Base-by-base conservation (phyloP, 1,140 invertebrate genomes). In the Parasteatoda tepidariorum region DNA sequence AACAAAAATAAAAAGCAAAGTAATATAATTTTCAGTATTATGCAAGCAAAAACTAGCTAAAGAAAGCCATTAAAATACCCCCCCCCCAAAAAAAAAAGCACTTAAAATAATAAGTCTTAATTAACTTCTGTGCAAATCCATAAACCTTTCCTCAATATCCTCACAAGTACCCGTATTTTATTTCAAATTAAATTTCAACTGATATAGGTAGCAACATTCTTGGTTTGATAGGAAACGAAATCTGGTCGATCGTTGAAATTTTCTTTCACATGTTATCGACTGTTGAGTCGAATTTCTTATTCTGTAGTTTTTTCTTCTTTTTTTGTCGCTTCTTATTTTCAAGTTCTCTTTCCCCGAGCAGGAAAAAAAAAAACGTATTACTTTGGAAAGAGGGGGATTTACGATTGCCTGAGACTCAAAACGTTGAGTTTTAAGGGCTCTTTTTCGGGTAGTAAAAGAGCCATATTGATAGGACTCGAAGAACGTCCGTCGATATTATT, bases 361-460 rank as follows among this genome's bases (percentile, higher is more conserved):
- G 38, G 38, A 4, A 48, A 48, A 48, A 48, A 4, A 48, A 48
- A 48, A 48, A 48, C 38, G 38, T 48, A 48, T 48, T 59, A 22
- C 18, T 59, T 26, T 3, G 57, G 24, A 59, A 26, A 59, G 7
- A 59, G 24, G 24, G 24, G 11, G 57, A 59, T 59, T 59, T 59
- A 59, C 57, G 57, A 59, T 59, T 59, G 18, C 57, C 57, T 22
- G 24, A 22, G 57, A 59, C 57, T 59, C 57, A 59, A 59, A 59
- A 59, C 57, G 18, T 59, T 22, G 57, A 26, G 57, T 59, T 59
- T 59, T 59, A 59, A 59, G 57, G 24, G 57, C 57, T 22, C 24
- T 26, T 59, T 59, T 59, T 59, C 57, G n/a, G 24, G 57, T 59
- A 18, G 57, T 59, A 59, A 59, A 59, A 59, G 57, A 26, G 57